Evolutionary conservation across 2,888 invertebrate species (phyloP).

Genomic region (Eupithecia centaureata): DNA sequence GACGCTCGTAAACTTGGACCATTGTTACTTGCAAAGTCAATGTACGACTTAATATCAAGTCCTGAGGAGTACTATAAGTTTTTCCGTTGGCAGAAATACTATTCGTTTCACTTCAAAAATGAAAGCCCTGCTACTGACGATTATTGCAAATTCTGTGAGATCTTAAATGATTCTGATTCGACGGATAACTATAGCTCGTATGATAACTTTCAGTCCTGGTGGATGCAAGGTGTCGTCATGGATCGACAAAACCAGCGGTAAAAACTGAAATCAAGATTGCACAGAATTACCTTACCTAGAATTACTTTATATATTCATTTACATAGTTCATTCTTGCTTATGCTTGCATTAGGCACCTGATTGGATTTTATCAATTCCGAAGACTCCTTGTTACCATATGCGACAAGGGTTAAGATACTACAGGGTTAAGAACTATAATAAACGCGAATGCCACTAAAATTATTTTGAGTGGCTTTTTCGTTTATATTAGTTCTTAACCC

Average conservation of each 20-base stretch:
- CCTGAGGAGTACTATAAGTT: slow-evolving; percentile 54
- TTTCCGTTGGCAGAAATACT: slow-evolving; percentile 67
- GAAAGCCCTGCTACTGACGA: slow-evolving; percentile 59
- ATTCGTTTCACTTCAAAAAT: slow-evolving; percentile 55
- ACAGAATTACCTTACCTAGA: background rate
- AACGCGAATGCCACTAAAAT: no score
- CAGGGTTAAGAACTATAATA: background rate
- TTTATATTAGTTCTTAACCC: no score
- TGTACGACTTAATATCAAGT: slow-evolving; percentile 55
- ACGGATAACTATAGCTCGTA: slow-evolving; percentile 49
- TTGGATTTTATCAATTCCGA: no score
- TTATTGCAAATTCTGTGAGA: slow-evolving; percentile 64
- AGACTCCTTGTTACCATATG: no score
- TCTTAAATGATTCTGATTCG: slow-evolving; percentile 53
- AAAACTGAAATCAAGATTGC: background rate
- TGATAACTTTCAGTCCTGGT: slow-evolving; percentile 57
- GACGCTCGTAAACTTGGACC: slow-evolving; percentile 58
- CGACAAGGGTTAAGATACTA: no score
- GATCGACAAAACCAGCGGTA: background rate
- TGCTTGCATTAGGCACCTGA: background rate
- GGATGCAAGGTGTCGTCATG: slow-evolving; percentile 45
- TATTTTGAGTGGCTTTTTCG: no score
- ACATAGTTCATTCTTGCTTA: background rate
- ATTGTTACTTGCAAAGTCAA: slow-evolving; percentile 54
- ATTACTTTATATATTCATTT: background rate